Percentiles rank a stretch among this genome's conserved stretches.
These are phyloP conservation scores for Oegoconia quadripuncta DNA, from an alignment of 2,888 invertebrate species.

Conservation along the genomic window DNA sequence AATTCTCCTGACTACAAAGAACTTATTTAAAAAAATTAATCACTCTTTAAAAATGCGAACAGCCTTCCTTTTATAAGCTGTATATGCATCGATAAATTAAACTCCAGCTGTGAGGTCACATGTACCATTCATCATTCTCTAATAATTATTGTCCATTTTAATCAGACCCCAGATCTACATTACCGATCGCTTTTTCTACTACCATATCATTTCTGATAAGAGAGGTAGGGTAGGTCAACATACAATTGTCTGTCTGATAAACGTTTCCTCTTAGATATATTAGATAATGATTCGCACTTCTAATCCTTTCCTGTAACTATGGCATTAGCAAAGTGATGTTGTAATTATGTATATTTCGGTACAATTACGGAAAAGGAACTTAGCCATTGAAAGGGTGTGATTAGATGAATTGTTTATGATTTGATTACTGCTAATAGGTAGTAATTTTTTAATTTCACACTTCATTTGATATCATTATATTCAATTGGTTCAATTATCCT, in stretches of 20 bases:
- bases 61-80: slow-evolving; percentile 23
- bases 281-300: not conserved
- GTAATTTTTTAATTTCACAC: too few species aligned
- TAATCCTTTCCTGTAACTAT: slow-evolving; percentile 10
- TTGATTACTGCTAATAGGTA: too few species aligned
- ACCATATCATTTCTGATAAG: not conserved
- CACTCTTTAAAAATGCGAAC: slow-evolving; percentile 14
- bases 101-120: slow-evolving; percentile 30
- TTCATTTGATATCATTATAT: too few species aligned
- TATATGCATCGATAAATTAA: slow-evolving; percentile 26
- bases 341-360: slow-evolving; percentile 4
- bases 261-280: not conserved
- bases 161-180: slow-evolving; percentile 14
- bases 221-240: not conserved
- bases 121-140: slow-evolving; percentile 36
- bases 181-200: not conserved
- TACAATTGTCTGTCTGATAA: not conserved
- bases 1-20: too few species aligned
- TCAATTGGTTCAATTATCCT: too few species aligned
- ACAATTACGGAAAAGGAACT: slow-evolving; percentile 1
- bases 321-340: slow-evolving; percentile 2
- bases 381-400: not conserved
- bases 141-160: slow-evolving; percentile 25
- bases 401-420: too few species aligned
- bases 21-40: not conserved